A percentile compares a stretch with the other conserved stretches of the same genome.
Evolutionary conservation across 2,113 vertebrate species (phyloP).

Genomic region (Takifugu bimaculatus): DNA sequence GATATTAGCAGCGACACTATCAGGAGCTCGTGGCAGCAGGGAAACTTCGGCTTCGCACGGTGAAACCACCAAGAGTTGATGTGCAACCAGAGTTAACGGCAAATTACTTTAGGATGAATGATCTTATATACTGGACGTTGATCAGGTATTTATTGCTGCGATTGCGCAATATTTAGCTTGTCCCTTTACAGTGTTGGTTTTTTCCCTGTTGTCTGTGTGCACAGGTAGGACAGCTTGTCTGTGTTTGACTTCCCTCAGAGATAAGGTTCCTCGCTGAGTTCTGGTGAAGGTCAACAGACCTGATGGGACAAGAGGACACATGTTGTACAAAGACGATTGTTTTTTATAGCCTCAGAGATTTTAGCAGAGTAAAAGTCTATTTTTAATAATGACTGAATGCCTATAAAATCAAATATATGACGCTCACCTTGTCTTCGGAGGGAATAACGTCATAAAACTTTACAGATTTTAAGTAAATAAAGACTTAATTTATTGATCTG

Average conservation of each 20-base stretch:
- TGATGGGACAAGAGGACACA: conserved; percentile 16
- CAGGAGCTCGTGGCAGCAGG: conserved; percentile 11
- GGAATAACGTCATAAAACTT: background rate
- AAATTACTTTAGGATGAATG: conserved; percentile 29
- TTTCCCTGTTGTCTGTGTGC: background rate
- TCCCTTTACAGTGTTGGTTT: background rate
- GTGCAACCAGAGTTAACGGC: conserved; percentile 31
- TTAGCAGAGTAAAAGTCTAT: background rate
- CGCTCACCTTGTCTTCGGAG: conserved; percentile 1
- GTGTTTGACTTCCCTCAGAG: conserved; percentile 27
- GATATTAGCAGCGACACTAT: background rate
- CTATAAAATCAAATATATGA: background rate
- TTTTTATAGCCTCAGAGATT: background rate
- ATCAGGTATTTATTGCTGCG: conserved; percentile 13
- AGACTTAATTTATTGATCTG: conserved; percentile 22
- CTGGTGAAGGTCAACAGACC: conserved; percentile 33
- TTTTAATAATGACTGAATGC: background rate
- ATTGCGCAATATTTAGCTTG: background rate
- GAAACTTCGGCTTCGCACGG: conserved; percentile 19
- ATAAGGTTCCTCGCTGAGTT: conserved; percentile 7
- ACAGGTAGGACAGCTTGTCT: background rate
- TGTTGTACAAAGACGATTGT: background rate
- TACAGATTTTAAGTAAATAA: conserved; percentile 24
- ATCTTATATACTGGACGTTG: conserved; percentile 12
- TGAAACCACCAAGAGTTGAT: conserved; percentile 49